Evolutionary conservation across 1,140 invertebrate species (phyloP).

Genomic region (Listronotus bonariensis): DNA sequence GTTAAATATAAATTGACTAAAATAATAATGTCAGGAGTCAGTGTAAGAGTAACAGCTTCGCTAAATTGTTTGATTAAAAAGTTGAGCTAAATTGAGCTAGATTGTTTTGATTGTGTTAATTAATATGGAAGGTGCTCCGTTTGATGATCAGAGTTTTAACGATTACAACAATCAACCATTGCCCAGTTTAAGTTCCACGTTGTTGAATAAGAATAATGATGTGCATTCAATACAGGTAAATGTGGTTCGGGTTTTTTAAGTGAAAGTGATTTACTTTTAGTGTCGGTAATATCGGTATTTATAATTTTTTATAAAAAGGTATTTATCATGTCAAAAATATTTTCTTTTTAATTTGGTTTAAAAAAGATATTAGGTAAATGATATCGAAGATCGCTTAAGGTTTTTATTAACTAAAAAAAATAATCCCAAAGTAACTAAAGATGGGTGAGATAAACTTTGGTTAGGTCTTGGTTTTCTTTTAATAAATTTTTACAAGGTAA

Average conservation of each 20-base stretch:
- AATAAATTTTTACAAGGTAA: too few relatives aligned
- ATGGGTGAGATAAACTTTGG: too few relatives aligned
- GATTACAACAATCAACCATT: constrained; percentile 70
- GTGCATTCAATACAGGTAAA: constrained; percentile 65
- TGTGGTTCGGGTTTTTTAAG: background rate
- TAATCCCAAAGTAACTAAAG: too few relatives aligned
- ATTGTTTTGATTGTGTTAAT: constrained; percentile 49
- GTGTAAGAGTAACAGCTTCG: constrained; percentile 46
- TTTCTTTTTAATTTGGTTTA: too few relatives aligned
- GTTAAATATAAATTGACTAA: constrained; percentile 58
- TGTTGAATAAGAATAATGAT: constrained; percentile 54
- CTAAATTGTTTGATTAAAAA: constrained; percentile 46
- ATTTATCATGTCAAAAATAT: too few relatives aligned
- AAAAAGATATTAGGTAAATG: too few relatives aligned
- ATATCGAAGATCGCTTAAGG: too few relatives aligned
- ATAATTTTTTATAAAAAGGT: too few relatives aligned
- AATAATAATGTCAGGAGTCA: constrained; percentile 58
- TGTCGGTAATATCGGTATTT: too few relatives aligned
- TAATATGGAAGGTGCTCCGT: constrained; percentile 71
- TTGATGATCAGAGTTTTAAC: constrained; percentile 76
- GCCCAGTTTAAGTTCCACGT: constrained; percentile 56
- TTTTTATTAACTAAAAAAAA: too few relatives aligned
- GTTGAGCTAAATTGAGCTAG: constrained; percentile 38
- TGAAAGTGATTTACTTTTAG: background rate
- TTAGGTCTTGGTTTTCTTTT: too few relatives aligned